These are phyloP conservation scores for Calycopis cecrops DNA, from an alignment of 1,140 invertebrate genomes.

Conservation along the genomic window DNA sequence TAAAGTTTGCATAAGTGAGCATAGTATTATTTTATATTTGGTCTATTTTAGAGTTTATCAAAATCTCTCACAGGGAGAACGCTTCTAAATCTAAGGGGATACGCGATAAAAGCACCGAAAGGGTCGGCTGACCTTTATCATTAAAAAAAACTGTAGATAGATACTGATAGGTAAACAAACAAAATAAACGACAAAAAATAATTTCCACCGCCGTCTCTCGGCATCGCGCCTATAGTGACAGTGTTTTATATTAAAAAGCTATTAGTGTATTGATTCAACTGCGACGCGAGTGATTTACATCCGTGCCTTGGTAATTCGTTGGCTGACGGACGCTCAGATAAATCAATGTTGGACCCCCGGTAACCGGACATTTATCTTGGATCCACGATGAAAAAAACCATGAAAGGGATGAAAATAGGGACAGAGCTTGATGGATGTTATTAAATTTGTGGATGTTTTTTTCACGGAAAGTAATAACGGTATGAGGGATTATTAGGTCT, in stretches of 20 bases:
- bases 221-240: not conserved
- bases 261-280: constrained; percentile 48
- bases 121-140: no score
- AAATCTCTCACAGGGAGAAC: no score
- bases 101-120: no score
- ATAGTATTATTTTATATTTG: no score
- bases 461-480: not conserved
- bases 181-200: no score
- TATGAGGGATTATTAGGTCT: no score
- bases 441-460: not conserved
- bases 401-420: constrained; percentile 40
- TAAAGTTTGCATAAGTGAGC: no score
- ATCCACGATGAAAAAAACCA: constrained; percentile 58
- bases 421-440: constrained; percentile 8
- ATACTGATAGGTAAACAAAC: no score
- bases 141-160: no score
- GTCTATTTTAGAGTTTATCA: no score
- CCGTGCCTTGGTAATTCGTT: constrained; percentile 63
- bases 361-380: constrained; percentile 68
- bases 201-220: no score
- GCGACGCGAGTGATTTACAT: constrained; percentile 63
- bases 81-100: no score
- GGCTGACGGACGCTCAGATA: constrained; percentile 63
- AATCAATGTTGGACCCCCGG: constrained; percentile 67
- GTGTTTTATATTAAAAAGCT: constrained; percentile 39